Evolutionary conservation across 2,888 invertebrate genomes (phyloP), one percentile per base, ranked within the genome.

Genomic region (Xestia c-nigrum): DNA sequence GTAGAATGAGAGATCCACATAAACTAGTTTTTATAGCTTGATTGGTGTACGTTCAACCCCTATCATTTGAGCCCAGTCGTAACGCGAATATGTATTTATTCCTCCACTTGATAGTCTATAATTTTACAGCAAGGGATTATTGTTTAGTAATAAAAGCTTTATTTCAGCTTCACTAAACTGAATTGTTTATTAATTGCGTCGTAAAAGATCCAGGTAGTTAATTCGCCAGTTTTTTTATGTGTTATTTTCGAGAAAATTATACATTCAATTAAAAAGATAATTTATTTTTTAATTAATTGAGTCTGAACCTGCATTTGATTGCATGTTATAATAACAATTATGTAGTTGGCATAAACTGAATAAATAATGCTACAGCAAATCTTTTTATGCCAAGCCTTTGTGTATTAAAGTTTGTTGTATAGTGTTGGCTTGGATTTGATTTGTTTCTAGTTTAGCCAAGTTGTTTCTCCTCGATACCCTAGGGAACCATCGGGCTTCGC

Each of bases 141-240:
- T 91, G 90, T 93, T 91, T 90, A 84, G 83, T 90, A 91, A 92
- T 92, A 90, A 88, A 88, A 91, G 83, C 87, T 91, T 92, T 91
- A 93, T 91, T 91, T 90, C 83, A 89, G 89, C 83, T 89, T 80
- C 85, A 87, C 85, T 90, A 88, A 90, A 91, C 85, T 89, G 85
- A 92, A 93, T 92, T 91, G 90, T 92, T 92, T 91, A 92, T 92
- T 92, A 92, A 94, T 92, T 91, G 89, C 87, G 78, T 89, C 88
- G 86, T 93, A 91, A 93, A 93, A 81, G 72, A 72, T 72, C 81
- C 76, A 69, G 81, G 86, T 78, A 87, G 81, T 87, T 83, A 81
- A 84, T 85, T 87, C 74, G 80, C 78, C 81, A 81, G 87, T 85
- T 87, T 83, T n/a, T 76, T 80, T 78, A 83, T 83, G 52, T 80